Conservation (phyloP, 2,888 invertebrate species). For the Graphium colonna region DNA sequence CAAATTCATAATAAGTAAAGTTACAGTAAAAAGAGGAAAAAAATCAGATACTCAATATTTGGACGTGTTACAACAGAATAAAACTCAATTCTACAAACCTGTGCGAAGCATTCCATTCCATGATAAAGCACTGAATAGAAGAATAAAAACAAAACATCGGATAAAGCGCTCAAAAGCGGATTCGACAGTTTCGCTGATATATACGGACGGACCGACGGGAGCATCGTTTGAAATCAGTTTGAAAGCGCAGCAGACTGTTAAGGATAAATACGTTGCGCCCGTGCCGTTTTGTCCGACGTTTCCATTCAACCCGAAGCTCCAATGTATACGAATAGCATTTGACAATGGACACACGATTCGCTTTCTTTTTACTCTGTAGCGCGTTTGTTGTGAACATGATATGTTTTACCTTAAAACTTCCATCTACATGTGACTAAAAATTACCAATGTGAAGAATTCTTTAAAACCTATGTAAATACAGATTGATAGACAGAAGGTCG, state of each 20-base stretch:
- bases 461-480: too few species aligned
- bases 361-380: background rate
- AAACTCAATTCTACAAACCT: background rate
- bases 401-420: too few species aligned
- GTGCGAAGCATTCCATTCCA: background rate
- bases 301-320: background rate
- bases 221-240: slow-evolving; percentile 11
- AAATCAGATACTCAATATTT: too few species aligned
- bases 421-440: too few species aligned
- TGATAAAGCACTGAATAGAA: background rate
- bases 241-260: slow-evolving; percentile 15
- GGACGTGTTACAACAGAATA: background rate
- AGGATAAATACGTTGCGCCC: slow-evolving; percentile 9
- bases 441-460: too few species aligned
- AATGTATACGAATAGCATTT: background rate
- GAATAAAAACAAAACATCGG: background rate
- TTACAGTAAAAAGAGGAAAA: too few species aligned
- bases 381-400: too few species aligned
- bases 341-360: background rate
- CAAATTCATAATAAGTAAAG: too few species aligned
- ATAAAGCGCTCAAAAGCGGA: background rate
- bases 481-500: too few species aligned
- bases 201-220: background rate
- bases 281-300: background rate
- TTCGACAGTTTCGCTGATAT: background rate